Evolutionary conservation across 2,113 vertebrate genomes (phyloP), one percentile per base, ranked within the genome.

Genomic region (Athene cunicularia): DNA sequence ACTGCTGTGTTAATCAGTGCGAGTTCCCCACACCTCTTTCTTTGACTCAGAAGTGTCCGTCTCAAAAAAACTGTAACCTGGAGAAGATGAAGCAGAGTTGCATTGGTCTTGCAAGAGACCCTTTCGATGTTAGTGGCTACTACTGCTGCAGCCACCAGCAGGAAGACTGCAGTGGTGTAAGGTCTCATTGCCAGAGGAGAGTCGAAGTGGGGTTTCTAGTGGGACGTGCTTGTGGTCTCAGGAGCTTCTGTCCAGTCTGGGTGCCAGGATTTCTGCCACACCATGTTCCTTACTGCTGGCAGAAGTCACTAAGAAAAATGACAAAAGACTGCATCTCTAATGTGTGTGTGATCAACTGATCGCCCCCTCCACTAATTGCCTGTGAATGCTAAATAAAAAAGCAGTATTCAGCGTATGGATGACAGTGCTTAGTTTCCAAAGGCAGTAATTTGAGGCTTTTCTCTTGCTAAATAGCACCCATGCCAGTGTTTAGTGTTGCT

Each of bases 381-480:
- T 81, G 21, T 88, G 73, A 91, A 91, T 87, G 27, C 68, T 80
- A 81, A 92, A 92, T 92, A 49, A 91, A 88, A 97, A 96, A 67
- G 16, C 80, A 81, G 52, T 86, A 18, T 70, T 92, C 41, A 90
- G 47, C 56, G 49, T 86, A 64, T 73, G 17, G 72, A 80, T 93
- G 86, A 77, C 47, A 95, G 75, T 91, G 53, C 60, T 72, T 95
- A 56, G n/a, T 92, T 96, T 93, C 56, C 80, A 92, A 92, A 97
- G 68, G 62, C 90, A 90, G 22, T 88, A 94, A 94, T 93, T 94
- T 74, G 79, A 76, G 72, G 47, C 68, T 96, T 92, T 93, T 86
- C 63, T 92, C 35, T 83, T 94, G 50, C 59, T 95, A 76, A 97
- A 79, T 83, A 93, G 33, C 86, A 90, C 50, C 67, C 72, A 24